These are phyloP conservation scores for Glaucidium brasilianum DNA, from an alignment of 2,113 vertebrate genomes.

Conservation along the genomic window DNA sequence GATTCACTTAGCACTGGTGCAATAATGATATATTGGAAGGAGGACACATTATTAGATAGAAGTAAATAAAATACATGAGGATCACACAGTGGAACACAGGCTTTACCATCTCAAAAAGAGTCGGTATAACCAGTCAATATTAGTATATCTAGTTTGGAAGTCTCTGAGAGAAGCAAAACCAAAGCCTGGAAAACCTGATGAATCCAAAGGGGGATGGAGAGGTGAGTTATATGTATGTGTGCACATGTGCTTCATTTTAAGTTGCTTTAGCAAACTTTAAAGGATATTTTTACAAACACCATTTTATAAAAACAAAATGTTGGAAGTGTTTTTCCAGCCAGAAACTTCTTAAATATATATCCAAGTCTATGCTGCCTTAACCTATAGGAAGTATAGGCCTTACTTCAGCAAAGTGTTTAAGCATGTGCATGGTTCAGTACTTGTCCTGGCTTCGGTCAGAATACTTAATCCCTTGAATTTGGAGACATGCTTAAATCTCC, in stretches of 20 bases:
- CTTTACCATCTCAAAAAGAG: neutral
- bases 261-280: neutral
- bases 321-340: neutral
- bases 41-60: neutral
- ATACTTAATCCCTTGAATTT: neutral
- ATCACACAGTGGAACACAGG: neutral
- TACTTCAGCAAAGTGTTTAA: neutral
- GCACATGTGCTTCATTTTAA: neutral
- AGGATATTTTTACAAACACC: neutral
- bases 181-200: neutral
- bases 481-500: neutral
- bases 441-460: neutral
- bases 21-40: neutral
- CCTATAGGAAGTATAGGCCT: neutral
- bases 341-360: neutral
- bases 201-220: neutral
- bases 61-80: neutral
- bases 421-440: neutral
- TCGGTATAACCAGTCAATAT: neutral
- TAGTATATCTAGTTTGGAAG: neutral
- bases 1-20: neutral
- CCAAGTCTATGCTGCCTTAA: neutral
- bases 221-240: neutral
- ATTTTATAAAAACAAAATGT: neutral
- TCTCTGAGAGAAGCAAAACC: neutral